A percentile compares a stretch with the other conserved stretches of the same genome.
phyloP scores from a whole-genome alignment of 1,140 invertebrate genomes.

The Ceratosolen fusciceps region DNA sequence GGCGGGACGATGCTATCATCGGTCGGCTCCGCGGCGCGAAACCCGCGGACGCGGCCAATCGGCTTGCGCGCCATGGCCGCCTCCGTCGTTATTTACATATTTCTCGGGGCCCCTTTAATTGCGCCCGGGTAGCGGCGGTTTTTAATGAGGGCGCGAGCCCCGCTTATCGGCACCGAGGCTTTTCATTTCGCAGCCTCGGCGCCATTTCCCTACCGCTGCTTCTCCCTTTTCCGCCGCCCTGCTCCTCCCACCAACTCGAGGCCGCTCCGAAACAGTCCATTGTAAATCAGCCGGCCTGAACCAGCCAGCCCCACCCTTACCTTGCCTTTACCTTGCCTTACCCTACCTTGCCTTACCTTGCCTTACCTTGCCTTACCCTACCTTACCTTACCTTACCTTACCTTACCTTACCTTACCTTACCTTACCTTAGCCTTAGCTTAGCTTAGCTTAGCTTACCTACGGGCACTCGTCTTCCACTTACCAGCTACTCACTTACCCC shows the following conservation, averaged over 20 bases:
- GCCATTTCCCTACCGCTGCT: constrained; percentile 34
- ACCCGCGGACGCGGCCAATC: constrained; percentile 32
- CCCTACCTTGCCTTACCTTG: too few species aligned
- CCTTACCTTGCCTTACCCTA: too few species aligned
- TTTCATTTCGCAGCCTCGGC: not conserved
- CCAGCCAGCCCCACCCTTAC: not conserved
- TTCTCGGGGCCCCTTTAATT: constrained; percentile 38
- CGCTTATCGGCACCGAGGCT: not conserved
- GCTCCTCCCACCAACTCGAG: not conserved
- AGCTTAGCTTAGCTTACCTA: too few species aligned
- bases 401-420: too few species aligned
- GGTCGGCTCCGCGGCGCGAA: constrained; percentile 11
- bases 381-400: too few species aligned
- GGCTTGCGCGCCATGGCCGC: constrained; percentile 36
- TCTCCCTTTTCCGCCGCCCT: too few species aligned
- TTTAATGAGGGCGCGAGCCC: constrained; percentile 25
- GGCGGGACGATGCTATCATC: constrained; percentile 59
- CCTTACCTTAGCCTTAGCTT: too few species aligned
- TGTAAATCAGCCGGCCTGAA: constrained; percentile 33
- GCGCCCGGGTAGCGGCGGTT: constrained; percentile 4
- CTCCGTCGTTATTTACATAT: constrained; percentile 46
- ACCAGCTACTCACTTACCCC: not conserved
- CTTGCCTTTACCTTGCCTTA: too few species aligned
- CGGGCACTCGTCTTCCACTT: constrained; percentile 10
- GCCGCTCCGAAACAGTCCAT: too few species aligned